These are phyloP conservation scores for Perizoma flavofasciatum DNA, from an alignment of 2,888 invertebrate genomes.

Conservation along the genomic window DNA sequence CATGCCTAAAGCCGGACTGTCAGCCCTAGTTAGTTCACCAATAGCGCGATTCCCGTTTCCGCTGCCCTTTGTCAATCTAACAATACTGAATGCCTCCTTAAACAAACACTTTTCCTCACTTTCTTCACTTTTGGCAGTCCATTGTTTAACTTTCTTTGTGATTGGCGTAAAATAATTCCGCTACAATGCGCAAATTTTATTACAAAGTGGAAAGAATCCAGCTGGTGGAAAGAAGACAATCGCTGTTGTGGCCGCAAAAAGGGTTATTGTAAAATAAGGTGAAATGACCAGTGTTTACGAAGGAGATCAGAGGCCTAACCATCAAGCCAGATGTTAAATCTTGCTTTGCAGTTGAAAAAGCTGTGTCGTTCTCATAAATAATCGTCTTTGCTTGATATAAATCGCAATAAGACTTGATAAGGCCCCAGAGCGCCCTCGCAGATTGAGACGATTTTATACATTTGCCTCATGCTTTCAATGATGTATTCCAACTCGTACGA, in stretches of 20 bases:
- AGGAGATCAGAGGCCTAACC: too few relatives aligned
- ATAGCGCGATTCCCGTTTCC: slow-evolving; percentile 54
- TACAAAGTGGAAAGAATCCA: slow-evolving; percentile 7
- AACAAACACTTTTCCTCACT: slow-evolving; percentile 37
- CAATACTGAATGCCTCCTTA: slow-evolving; percentile 44
- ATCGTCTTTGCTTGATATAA: too few relatives aligned
- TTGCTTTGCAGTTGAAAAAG: too few relatives aligned
- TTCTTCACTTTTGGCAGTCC: slow-evolving; percentile 31
- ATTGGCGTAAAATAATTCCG: slow-evolving; percentile 13
- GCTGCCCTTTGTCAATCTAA: slow-evolving; percentile 58
- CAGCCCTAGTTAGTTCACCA: slow-evolving; percentile 52
- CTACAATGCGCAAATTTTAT: slow-evolving; percentile 19
- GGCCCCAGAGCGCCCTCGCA: too few relatives aligned
- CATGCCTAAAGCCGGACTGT: slow-evolving; percentile 23
- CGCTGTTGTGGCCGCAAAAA: neutral
- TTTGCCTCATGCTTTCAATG: too few relatives aligned
- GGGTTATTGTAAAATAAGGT: too few relatives aligned
- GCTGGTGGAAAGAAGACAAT: slow-evolving; percentile 13
- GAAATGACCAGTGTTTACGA: too few relatives aligned
- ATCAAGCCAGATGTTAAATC: too few relatives aligned
- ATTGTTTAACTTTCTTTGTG: slow-evolving; percentile 37
- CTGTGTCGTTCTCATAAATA: too few relatives aligned
- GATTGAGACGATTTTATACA: too few relatives aligned
- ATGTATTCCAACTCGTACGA: too few relatives aligned
- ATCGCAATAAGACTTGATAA: too few relatives aligned